phyloP scores from a whole-genome alignment of 2,113 vertebrate genomes.

The Stegastes partitus region DNA sequence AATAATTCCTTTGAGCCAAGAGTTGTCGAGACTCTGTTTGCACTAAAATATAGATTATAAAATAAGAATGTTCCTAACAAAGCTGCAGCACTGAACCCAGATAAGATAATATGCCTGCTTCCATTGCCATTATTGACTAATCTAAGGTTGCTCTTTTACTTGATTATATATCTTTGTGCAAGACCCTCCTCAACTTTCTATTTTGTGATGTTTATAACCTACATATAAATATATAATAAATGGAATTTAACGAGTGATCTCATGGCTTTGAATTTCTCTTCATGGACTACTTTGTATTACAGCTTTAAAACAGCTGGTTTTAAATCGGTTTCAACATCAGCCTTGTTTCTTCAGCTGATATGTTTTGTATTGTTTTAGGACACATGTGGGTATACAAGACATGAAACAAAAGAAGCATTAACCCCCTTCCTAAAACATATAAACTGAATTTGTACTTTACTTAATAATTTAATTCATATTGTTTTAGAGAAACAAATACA shows the following conservation, averaged over 20 bases:
- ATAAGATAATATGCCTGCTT: constrained; percentile 68
- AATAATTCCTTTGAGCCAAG: constrained; percentile 58
- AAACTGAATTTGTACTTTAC: no score
- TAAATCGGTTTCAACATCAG: no score
- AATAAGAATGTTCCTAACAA: constrained; percentile 70
- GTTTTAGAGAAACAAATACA: no score
- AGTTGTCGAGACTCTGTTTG: constrained; percentile 73
- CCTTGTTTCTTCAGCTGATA: no score
- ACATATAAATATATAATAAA: constrained; percentile 81
- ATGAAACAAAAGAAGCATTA: no score
- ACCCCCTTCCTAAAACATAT: no score
- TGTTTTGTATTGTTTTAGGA: no score
- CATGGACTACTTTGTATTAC: neutral
- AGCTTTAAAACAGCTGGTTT: neutral
- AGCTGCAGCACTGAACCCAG: constrained; percentile 67
- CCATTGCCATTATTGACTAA: constrained; percentile 63
- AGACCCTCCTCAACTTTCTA: constrained; percentile 78
- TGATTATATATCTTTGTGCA: constrained; percentile 78
- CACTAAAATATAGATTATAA: constrained; percentile 71
- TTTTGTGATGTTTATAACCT: constrained; percentile 85
- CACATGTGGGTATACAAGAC: no score
- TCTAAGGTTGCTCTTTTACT: constrained; percentile 81
- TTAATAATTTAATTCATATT: no score
- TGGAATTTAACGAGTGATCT: constrained; percentile 69
- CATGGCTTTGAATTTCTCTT: constrained; percentile 41